These are phyloP conservation scores for Mycetomoellerius zeteki DNA, from an alignment of 1,140 invertebrate species.

Conservation along the genomic window DNA sequence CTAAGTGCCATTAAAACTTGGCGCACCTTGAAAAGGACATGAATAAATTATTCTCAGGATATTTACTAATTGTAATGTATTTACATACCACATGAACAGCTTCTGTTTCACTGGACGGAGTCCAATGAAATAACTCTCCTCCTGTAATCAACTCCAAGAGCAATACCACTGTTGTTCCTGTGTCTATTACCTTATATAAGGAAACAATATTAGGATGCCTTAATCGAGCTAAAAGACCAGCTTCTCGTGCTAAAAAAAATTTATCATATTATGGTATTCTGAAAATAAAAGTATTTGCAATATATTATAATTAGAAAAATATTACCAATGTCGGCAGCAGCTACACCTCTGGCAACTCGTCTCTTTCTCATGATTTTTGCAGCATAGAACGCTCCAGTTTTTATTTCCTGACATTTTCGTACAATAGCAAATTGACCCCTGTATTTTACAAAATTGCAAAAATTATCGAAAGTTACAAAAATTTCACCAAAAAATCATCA, in stretches of 20 bases:
- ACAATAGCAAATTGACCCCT: slow-evolving; percentile 93
- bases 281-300: background rate
- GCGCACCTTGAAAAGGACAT: slow-evolving; percentile 84
- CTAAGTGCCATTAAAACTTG: slow-evolving; percentile 90
- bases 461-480: slow-evolving; percentile 24
- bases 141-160: slow-evolving; percentile 89
- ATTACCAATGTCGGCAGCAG: slow-evolving; percentile 87
- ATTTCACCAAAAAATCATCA: background rate
- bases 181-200: slow-evolving; percentile 90
- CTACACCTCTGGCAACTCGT: slow-evolving; percentile 87
- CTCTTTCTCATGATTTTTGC: slow-evolving; percentile 92
- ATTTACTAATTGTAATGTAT: background rate
- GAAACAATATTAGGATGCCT: slow-evolving; percentile 89
- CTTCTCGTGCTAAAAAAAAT: slow-evolving; percentile 88
- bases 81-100: slow-evolving; percentile 88
- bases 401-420: slow-evolving; percentile 88
- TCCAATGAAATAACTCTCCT: slow-evolving; percentile 89
- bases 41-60: background rate
- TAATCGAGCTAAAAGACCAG: slow-evolving; percentile 89
- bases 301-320: slow-evolving; percentile 26
- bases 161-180: slow-evolving; percentile 89
- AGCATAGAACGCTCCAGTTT: slow-evolving; percentile 89
- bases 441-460: slow-evolving; percentile 70
- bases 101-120: slow-evolving; percentile 90
- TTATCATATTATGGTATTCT: background rate